phyloP scores from a whole-genome alignment of 2,113 vertebrate genomes.

The Oriolus oriolus region DNA sequence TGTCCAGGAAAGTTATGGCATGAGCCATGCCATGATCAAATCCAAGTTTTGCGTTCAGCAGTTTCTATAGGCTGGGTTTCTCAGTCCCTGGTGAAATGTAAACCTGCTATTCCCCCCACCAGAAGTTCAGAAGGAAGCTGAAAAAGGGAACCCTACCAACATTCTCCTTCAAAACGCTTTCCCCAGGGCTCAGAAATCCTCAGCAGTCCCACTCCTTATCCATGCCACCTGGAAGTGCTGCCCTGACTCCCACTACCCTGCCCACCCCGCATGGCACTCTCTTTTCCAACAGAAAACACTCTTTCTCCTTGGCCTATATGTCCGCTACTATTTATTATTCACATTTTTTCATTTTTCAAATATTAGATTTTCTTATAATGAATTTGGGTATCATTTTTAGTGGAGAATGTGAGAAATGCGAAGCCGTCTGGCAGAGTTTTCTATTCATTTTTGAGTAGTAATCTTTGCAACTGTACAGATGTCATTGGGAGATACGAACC shows the following conservation, averaged over 20 bases:
- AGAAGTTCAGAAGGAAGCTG: neutral
- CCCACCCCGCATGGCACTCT: fast-evolving
- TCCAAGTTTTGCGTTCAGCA: neutral
- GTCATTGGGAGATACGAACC: neutral
- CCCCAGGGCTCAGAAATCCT: neutral
- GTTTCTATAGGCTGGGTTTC: neutral
- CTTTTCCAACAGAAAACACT: neutral
- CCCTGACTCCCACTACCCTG: neutral
- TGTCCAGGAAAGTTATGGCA: neutral
- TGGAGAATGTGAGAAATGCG: neutral
- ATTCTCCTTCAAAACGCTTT: neutral
- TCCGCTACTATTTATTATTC: neutral
- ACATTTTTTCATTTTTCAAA: neutral
- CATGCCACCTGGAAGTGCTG: neutral
- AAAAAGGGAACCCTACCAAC: neutral
- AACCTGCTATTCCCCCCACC: neutral
- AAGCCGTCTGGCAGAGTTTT: neutral
- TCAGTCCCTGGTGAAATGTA: neutral
- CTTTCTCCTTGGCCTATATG: neutral
- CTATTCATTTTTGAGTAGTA: neutral
- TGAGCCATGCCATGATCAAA: neutral
- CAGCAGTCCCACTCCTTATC: neutral
- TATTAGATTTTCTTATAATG: neutral
- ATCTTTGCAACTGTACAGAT: neutral
- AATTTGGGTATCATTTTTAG: neutral